These are phyloP conservation scores for Caenorhabditis uteleia DNA, from an alignment of 2,888 invertebrate species.

Conservation along the genomic window DNA sequence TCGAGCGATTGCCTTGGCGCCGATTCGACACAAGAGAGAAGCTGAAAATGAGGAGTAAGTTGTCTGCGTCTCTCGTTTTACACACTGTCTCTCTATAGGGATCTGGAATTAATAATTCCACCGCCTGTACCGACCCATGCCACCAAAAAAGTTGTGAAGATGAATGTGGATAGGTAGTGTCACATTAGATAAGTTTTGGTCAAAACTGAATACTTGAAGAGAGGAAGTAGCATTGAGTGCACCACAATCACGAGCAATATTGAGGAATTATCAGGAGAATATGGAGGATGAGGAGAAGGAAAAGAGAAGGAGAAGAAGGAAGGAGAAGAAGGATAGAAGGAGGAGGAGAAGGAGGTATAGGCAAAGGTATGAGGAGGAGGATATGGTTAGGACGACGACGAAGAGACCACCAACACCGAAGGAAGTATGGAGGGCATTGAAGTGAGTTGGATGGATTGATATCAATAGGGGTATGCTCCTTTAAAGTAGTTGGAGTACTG, in stretches of 20 bases:
- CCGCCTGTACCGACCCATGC: conserved; percentile 2
- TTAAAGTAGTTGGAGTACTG: no score
- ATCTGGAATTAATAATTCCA: conserved; percentile 19
- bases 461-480: no score
- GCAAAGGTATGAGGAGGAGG: conserved; percentile 18
- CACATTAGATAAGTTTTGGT: no score
- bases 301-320: not conserved
- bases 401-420: conserved; percentile 18
- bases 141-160: not conserved
- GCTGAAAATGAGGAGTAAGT: conserved; percentile 1
- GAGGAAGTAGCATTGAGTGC: conserved; percentile 14
- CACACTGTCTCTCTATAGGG: no score
- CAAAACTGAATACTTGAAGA: not conserved
- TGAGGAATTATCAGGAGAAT: conserved; percentile 13
- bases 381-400: conserved; percentile 13
- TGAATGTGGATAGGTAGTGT: no score
- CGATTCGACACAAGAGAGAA: conserved; percentile 20
- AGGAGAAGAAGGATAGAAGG: not conserved
- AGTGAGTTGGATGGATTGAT: conserved; percentile 22
- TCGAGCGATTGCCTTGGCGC: conserved; percentile 30
- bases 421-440: conserved; percentile 26
- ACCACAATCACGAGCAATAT: conserved; percentile 21
- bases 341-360: conserved; percentile 21
- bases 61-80: no score
- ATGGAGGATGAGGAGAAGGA: conserved; percentile 12